Conservation (phyloP, 2,888 invertebrate genomes). For the Thymelicus lineola region DNA sequence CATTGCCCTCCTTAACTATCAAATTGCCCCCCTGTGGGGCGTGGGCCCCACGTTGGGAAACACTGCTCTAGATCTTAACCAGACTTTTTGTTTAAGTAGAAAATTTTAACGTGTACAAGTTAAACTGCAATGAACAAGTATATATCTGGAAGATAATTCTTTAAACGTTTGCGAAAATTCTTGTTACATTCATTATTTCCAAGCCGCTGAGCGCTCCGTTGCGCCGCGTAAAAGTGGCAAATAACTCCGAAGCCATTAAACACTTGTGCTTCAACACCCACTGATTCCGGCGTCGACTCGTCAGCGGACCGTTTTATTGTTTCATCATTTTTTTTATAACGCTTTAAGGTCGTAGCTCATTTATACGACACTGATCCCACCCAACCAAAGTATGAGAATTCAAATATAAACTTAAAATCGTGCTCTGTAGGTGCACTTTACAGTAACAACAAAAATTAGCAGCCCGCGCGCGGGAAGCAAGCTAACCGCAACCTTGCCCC, state of each 20-base stretch:
- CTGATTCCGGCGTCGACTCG: conserved; percentile 24
- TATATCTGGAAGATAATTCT: conserved; percentile 12
- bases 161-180: conserved; percentile 14
- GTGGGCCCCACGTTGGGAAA: no score
- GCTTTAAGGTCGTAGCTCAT: no score
- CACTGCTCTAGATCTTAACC: conserved; percentile 1
- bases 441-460: no score
- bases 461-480: no score
- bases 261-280: conserved; percentile 29
- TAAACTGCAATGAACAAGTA: not conserved
- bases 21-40: no score
- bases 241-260: conserved; percentile 33
- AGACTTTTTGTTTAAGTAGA: not conserved
- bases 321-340: no score
- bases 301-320: conserved; percentile 25
- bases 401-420: no score
- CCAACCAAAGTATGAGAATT: no score
- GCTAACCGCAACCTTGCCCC: no score
- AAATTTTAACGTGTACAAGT: not conserved
- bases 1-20: no score
- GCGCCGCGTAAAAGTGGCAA: conserved; percentile 32
- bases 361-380: no score
- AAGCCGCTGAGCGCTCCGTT: conserved; percentile 1
- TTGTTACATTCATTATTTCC: conserved; percentile 28
- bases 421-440: no score